A percentile compares a stretch with the other conserved stretches of the same genome.
These are phyloP conservation scores for Pseudochirops cupreus DNA, from an alignment of 2,797 vertebrate genomes.

Conservation along the genomic window DNA sequence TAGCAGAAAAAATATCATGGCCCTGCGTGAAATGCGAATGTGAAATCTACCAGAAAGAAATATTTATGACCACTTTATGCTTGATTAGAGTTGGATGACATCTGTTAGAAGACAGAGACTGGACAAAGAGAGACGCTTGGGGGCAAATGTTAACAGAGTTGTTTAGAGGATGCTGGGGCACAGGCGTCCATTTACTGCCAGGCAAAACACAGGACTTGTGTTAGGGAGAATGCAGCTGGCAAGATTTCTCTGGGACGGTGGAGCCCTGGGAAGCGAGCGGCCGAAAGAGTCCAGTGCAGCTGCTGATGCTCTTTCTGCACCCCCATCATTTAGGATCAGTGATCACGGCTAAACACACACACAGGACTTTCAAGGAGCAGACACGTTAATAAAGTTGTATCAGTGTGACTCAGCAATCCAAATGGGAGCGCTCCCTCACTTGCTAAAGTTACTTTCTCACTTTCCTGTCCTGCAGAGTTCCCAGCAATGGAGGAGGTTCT, in stretches of 20 bases:
- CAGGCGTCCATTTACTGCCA: slow-evolving; percentile 88
- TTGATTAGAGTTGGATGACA: slow-evolving; percentile 99
- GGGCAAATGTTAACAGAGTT: slow-evolving; percentile 95
- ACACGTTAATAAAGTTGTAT: slow-evolving; percentile 79
- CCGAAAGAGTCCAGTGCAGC: slow-evolving; percentile 78
- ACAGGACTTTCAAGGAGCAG: slow-evolving; percentile 77
- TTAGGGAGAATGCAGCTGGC: slow-evolving; percentile 86
- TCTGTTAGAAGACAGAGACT: slow-evolving; percentile 95
- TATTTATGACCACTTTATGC: slow-evolving; percentile 99
- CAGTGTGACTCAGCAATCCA: slow-evolving; percentile 68
- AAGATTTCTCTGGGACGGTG: slow-evolving; percentile 83
- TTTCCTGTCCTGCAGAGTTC: slow-evolving; percentile 53
- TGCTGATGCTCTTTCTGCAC: slow-evolving; percentile 71
- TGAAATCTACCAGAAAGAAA: slow-evolving; percentile 99
- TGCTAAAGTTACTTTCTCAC: slow-evolving; percentile 75
- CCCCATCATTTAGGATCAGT: slow-evolving; percentile 79
- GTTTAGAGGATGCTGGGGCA: slow-evolving; percentile 88
- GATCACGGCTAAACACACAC: slow-evolving; percentile 59
- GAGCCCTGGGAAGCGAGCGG: slow-evolving; percentile 78
- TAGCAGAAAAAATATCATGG: slow-evolving; percentile 94
- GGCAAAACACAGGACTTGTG: slow-evolving; percentile 88
- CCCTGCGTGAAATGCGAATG: slow-evolving; percentile 97
- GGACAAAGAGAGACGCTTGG: slow-evolving; percentile 92
- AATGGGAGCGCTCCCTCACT: slow-evolving; percentile 65
- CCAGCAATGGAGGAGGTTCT: slow-evolving; percentile 29